These are phyloP conservation scores for Dendrolimus kikuchii DNA, from an alignment of 1,140 invertebrate genomes.

Conservation along the genomic window DNA sequence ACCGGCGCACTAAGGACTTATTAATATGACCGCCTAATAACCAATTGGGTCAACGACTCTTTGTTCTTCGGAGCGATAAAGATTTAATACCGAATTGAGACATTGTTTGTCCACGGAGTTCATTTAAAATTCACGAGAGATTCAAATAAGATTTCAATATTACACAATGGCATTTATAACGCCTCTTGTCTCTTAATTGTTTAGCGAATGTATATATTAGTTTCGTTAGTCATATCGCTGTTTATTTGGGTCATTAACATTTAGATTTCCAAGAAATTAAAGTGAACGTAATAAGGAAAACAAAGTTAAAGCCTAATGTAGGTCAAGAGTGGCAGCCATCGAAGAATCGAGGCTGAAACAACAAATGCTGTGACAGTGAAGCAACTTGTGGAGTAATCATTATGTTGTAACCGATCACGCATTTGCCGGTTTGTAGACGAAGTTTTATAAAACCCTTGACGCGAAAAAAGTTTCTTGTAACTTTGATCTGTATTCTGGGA, in stretches of 20 bases:
- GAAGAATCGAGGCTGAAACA: slow-evolving; percentile 37
- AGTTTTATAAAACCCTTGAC: no score
- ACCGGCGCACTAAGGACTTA: slow-evolving; percentile 43
- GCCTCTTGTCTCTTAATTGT: no score
- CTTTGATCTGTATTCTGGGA: no score
- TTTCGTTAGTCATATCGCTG: slow-evolving; percentile 15
- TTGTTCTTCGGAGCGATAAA: slow-evolving; percentile 29
- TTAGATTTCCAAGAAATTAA: slow-evolving; percentile 35
- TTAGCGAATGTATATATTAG: no score
- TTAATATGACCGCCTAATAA: slow-evolving; percentile 27
- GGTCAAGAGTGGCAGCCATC: slow-evolving; percentile 32
- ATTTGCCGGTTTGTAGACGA: not conserved
- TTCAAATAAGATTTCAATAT: not conserved
- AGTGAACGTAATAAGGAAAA: slow-evolving; percentile 42
- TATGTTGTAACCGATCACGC: slow-evolving; percentile 1
- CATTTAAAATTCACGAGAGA: no score
- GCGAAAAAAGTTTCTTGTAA: no score
- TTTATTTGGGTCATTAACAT: slow-evolving; percentile 61
- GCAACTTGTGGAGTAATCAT: slow-evolving; percentile 17
- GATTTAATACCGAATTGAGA: not conserved
- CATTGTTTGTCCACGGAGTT: no score
- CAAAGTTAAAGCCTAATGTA: slow-evolving; percentile 29
- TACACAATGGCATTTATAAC: not conserved
- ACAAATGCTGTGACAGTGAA: slow-evolving; percentile 28
- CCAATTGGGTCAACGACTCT: slow-evolving; percentile 61